Conservation (phyloP, 2,113 vertebrate species). For the Nannospalax galili region DNA sequence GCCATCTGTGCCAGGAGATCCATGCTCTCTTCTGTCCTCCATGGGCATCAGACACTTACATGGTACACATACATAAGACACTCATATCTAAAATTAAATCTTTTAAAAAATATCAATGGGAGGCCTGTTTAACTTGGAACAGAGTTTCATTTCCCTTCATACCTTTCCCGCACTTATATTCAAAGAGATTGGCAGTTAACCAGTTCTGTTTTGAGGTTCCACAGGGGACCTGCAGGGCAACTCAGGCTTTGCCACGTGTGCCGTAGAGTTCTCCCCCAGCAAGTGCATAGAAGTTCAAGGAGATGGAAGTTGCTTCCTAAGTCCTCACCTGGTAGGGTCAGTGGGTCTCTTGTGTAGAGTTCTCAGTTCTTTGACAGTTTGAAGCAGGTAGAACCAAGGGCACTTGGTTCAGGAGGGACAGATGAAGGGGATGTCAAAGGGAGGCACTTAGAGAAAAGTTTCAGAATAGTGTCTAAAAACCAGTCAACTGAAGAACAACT, state of each 20-base stretch:
- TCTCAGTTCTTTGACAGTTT: constrained; percentile 44
- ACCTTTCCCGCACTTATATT: constrained; percentile 6
- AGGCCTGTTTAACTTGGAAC: constrained; percentile 2
- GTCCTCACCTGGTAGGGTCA: background rate
- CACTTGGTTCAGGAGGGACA: constrained; percentile 12
- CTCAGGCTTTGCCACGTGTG: background rate
- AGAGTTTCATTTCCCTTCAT: constrained; percentile 14
- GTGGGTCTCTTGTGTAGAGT: constrained; percentile 32
- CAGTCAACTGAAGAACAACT: background rate
- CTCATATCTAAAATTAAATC: no score
- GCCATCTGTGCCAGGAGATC: no score
- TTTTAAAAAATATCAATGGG: no score
- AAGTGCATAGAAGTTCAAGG: background rate
- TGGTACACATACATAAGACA: no score
- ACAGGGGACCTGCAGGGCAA: background rate
- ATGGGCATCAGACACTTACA: no score
- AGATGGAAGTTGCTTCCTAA: background rate
- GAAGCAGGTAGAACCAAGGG: background rate
- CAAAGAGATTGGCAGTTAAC: background rate
- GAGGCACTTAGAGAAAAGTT: constrained; percentile 31
- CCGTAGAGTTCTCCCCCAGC: background rate
- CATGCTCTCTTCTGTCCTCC: no score
- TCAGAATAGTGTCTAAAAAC: constrained; percentile 50
- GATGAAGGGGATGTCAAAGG: background rate
- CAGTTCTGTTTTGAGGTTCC: background rate